Evolutionary conservation across 2,888 invertebrate genomes (phyloP), one percentile per base, ranked within the genome.

Genomic region (Drosophila cyrtoloma): DNA sequence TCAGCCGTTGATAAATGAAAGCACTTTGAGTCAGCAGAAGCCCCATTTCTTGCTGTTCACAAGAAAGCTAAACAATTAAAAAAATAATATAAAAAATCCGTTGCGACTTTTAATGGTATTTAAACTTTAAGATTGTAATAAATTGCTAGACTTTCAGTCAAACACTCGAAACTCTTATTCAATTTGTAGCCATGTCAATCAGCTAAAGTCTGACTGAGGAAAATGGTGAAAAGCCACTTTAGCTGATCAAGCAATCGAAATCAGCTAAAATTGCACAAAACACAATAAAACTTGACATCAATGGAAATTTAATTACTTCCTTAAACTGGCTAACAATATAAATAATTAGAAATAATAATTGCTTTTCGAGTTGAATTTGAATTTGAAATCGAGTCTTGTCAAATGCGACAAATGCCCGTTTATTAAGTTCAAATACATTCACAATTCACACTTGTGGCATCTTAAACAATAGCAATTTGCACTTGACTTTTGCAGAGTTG

Each of bases 401-500:
- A 50, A 26, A 26, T 50, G 50, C 9, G 28, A 4, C 4, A 9
- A 22, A 19, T 10, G 37, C 19, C 2, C 10, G 30, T 30, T 52
- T 22, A 16, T 22, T n/a, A n/a, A 5, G 14, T n/a, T 22, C 4
- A 16, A 37, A 50, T 51, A 51, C 28, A 51, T 51, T 28, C 19
- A 53, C 52, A 26, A 26, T 47, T 61, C 64, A 61, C 70, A 76
- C 51, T 56, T 37, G 47, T 56, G 65, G 22, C 59, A 39, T 14
- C 35, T 6, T 33, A 32, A 68, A 64, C 68, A 61, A 72, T 53
- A 35, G 60, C 39, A 55, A 62, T 68, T 57, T 53, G 67, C 72
- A 72, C 67, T 53, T 71, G 51, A 71, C 71, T 76, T 50, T 64
- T n/a, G 28, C 32, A 2, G 22, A 28, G n/a, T 47, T 52, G 59